Conservation (phyloP, 2,113 vertebrate genomes). For the Elgaria multicarinata region DNA sequence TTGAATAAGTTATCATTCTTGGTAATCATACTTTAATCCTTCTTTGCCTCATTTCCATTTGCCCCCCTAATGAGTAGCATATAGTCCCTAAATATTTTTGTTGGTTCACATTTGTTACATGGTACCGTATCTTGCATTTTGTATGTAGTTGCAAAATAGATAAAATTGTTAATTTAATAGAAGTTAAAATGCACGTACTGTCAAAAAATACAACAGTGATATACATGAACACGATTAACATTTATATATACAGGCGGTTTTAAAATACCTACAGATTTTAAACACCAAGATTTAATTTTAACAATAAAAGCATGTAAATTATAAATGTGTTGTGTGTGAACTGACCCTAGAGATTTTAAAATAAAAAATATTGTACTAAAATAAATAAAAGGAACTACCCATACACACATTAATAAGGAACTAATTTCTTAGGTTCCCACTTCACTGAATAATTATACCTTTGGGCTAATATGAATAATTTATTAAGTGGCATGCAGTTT, state of each 20-base stretch:
- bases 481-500: conserved; percentile 88
- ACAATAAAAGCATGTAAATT: conserved; percentile 21
- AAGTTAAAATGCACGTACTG: not conserved
- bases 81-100: not conserved
- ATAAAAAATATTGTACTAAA: conserved; percentile 51
- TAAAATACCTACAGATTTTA: conserved; percentile 1
- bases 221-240: not conserved
- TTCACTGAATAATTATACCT: conserved; percentile 93
- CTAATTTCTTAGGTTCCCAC: conserved; percentile 93
- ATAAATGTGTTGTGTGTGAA: not conserved
- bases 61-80: not conserved
- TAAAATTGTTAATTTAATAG: not conserved
- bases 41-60: not conserved
- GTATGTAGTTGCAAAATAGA: not conserved
- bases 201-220: not conserved
- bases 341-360: conserved; percentile 14
- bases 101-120: not conserved
- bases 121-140: not conserved
- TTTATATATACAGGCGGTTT: conserved; percentile 11
- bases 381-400: conserved; percentile 65
- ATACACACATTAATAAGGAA: conserved; percentile 93
- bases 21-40: not conserved
- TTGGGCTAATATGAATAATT: conserved; percentile 92
- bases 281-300: conserved; percentile 20
- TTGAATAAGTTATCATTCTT: not conserved